Percentiles rank a stretch among this genome's conserved stretches.
Evolutionary conservation across 2,888 invertebrate genomes (phyloP).

Genomic region (Cepaea hortensis): DNA sequence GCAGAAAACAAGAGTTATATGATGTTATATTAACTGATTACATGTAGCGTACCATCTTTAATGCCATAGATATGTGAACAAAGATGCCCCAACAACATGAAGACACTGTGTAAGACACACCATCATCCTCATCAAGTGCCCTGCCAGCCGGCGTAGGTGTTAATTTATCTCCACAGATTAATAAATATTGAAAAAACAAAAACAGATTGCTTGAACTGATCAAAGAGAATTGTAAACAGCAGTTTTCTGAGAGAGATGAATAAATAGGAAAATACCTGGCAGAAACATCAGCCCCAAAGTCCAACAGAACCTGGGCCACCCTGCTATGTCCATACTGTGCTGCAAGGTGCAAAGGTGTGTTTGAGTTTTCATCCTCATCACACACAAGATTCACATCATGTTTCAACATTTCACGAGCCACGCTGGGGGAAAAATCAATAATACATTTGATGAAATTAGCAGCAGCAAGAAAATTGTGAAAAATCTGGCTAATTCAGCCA

Average conservation of each 20-base stretch:
- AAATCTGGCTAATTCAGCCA: no score
- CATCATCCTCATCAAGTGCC: not conserved
- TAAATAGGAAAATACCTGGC: constrained; percentile 69
- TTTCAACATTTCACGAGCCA: constrained; percentile 73
- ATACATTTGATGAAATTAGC: no score
- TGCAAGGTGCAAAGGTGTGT: constrained; percentile 77
- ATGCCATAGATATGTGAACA: no score
- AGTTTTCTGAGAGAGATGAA: no score
- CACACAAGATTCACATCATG: constrained; percentile 73
- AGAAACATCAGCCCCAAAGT: constrained; percentile 76
- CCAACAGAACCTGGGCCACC: constrained; percentile 73
- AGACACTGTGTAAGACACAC: not conserved
- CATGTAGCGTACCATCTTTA: no score
- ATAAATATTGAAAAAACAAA: no score
- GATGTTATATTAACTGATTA: not conserved
- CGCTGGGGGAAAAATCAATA: constrained; percentile 59
- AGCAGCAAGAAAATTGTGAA: no score
- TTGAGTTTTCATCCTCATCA: constrained; percentile 77
- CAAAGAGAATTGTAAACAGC: no score
- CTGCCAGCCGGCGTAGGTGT: no score
- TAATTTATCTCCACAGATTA: no score
- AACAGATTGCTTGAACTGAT: no score
- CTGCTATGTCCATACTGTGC: constrained; percentile 76
- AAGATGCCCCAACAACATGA: no score
- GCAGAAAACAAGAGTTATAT: not conserved